Conservation (phyloP, 2,797 vertebrate genomes). For the Malurus leucopterus region DNA sequence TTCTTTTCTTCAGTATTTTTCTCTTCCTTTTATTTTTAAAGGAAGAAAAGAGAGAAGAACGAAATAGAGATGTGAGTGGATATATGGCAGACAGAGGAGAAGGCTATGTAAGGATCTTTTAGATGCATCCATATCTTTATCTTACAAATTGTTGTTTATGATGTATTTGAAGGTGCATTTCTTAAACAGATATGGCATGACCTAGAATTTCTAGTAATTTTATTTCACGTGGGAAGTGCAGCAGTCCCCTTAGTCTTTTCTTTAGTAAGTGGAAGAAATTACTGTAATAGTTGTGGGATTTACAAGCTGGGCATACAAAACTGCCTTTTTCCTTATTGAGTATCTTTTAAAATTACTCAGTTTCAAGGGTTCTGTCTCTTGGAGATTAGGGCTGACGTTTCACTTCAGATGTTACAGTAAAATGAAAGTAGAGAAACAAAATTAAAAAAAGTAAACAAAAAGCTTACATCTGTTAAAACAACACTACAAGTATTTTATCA, state of each 20-base stretch:
- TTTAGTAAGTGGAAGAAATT: neutral
- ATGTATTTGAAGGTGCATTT: fast-evolving
- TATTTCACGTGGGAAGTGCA: neutral
- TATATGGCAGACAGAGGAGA: neutral
- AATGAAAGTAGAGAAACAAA: neutral
- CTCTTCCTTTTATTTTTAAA: neutral
- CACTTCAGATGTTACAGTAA: neutral
- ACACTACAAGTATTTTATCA: fast-evolving
- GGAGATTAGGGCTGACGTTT: neutral
- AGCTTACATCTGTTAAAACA: fast-evolving
- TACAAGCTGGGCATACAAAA: fast-evolving
- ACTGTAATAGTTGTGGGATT: neutral
- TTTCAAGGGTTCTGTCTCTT: neutral
- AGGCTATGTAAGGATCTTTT: constrained; percentile 28
- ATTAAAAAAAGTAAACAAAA: neutral
- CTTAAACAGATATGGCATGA: fast-evolving
- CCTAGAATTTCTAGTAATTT: neutral
- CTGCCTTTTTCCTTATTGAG: fast-evolving
- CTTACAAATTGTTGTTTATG: fast-evolving
- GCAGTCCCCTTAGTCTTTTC: neutral
- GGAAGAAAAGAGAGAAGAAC: neutral
- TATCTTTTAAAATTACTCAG: fast-evolving
- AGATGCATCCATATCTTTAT: neutral
- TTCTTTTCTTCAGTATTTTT: fast-evolving
- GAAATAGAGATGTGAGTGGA: neutral